Conservation (phyloP, 2,113 vertebrate genomes). For the Stegastes partitus region DNA sequence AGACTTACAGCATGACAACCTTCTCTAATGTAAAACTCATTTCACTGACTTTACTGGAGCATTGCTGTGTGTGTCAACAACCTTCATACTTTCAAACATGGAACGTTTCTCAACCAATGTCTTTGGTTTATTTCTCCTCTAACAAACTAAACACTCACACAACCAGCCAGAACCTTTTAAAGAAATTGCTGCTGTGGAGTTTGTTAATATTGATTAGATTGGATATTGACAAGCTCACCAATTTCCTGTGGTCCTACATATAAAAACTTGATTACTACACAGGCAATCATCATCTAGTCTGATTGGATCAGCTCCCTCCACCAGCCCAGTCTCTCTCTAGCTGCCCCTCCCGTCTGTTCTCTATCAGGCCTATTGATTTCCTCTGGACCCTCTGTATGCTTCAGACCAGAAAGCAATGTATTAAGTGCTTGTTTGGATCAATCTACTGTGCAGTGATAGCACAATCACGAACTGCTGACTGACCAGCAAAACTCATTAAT, state of each 20-base stretch:
- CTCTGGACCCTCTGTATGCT: slow-evolving; percentile 55
- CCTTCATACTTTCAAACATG: slow-evolving; percentile 2
- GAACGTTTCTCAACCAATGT: background rate
- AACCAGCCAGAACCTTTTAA: slow-evolving; percentile 42
- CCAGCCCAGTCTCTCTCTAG: background rate
- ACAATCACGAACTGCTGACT: slow-evolving; percentile 85
- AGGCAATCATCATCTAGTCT: slow-evolving; percentile 54
- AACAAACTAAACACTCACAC: slow-evolving; percentile 41
- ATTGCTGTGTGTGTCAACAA: slow-evolving; percentile 26
- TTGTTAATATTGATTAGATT: slow-evolving; percentile 76
- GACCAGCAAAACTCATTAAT: slow-evolving; percentile 78
- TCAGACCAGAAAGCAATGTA: slow-evolving; percentile 79
- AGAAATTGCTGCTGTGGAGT: slow-evolving; percentile 52
- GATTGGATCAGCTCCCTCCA: slow-evolving; percentile 59
- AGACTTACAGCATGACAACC: background rate
- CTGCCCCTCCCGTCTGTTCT: slow-evolving; percentile 23
- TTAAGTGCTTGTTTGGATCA: slow-evolving; percentile 87
- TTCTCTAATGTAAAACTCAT: slow-evolving; percentile 31
- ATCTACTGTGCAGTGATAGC: slow-evolving; percentile 85
- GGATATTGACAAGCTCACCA: slow-evolving; percentile 66
- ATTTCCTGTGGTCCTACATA: slow-evolving; percentile 63
- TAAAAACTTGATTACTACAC: slow-evolving; percentile 75
- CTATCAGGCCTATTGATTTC: slow-evolving; percentile 75
- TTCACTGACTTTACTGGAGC: slow-evolving; percentile 9
- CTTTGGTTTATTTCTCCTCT: background rate